Base-by-base conservation (phyloP, 2,797 vertebrate genomes). In the Myotis vivesi region DNA sequence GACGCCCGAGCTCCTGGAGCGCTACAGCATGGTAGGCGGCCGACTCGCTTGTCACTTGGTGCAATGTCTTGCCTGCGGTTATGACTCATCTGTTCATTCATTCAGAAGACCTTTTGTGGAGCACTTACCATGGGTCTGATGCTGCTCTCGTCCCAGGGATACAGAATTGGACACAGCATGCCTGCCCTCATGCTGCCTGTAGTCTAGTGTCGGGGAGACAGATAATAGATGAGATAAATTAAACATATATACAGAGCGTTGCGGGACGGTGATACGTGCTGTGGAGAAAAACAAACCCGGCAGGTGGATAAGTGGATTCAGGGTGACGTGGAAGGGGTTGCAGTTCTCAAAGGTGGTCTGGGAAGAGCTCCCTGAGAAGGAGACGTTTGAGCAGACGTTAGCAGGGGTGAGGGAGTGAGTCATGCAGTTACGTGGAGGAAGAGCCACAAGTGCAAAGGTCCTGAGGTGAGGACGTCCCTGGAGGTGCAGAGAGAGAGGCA, bases 1-100 rank as follows among this genome's bases (percentile, higher is more conserved):
- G 95, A 99, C 99, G 0, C 99, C 99, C 0, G 98, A 99, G 96
- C 98, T 99, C 86, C 98, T 99, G 95, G 98, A 98, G 6, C 99
- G 98, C 95, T 99, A 99, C 98, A 99, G 98, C 93, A 97, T 85
- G 69, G 99, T 99, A 97, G 98, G 99, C 15, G n/a, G 11, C 82
- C 7, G 15, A 16, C 76, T 53, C 5, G 10, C 30, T 23, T 7
- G n/a, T 1, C 9, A 3, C 8, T 44, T 4, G 83, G 75, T 64
- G n/a, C 7, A 36, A 15, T 46, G 17, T 15, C 30, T 28, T 5
- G 15, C 38, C 83, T 7, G 30, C 17, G 28, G 33, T 69, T 33
- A 3, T 2, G 0, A 2, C 23, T 38, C 66, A 33, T 22, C 64
- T 8, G 8, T 20, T 41, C 16, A 3, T 46, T 20, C 62, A 5